phyloP scores from a whole-genome alignment of 2,113 vertebrate genomes.

The Ramphastos sulfuratus region DNA sequence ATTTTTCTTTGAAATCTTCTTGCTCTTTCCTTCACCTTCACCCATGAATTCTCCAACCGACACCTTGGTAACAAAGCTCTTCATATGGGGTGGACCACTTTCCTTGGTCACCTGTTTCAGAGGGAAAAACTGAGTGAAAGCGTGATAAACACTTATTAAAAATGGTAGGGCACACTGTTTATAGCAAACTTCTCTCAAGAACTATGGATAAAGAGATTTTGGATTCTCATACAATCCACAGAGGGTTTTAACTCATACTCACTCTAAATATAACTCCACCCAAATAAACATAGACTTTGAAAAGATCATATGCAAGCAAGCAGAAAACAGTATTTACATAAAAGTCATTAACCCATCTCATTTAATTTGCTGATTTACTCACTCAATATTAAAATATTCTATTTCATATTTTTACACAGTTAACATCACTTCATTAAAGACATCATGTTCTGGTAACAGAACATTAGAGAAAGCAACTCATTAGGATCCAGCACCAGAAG shows the following conservation, averaged over 20 bases:
- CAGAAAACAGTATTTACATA: neutral
- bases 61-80: slow-evolving; percentile 93
- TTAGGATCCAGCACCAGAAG: neutral
- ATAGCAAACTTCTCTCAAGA: slow-evolving; percentile 47
- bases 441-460: neutral
- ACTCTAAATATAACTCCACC: neutral
- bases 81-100: slow-evolving; percentile 97
- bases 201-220: neutral
- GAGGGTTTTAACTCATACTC: neutral
- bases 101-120: slow-evolving; percentile 93
- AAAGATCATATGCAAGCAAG: slow-evolving; percentile 19
- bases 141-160: slow-evolving; percentile 73
- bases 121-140: slow-evolving; percentile 82
- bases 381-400: neutral
- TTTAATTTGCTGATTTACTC: neutral
- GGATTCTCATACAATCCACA: neutral
- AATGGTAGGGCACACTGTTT: slow-evolving; percentile 60
- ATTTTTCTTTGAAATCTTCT: slow-evolving; percentile 97
- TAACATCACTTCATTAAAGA: slow-evolving; percentile 6
- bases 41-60: slow-evolving; percentile 90
- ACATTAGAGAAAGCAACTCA: neutral
- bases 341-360: neutral
- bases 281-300: neutral
- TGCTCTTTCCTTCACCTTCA: slow-evolving; percentile 97
- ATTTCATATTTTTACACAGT: neutral